phyloP scores from a whole-genome alignment of 1,140 invertebrate genomes.

The Eulimnadia texana region DNA sequence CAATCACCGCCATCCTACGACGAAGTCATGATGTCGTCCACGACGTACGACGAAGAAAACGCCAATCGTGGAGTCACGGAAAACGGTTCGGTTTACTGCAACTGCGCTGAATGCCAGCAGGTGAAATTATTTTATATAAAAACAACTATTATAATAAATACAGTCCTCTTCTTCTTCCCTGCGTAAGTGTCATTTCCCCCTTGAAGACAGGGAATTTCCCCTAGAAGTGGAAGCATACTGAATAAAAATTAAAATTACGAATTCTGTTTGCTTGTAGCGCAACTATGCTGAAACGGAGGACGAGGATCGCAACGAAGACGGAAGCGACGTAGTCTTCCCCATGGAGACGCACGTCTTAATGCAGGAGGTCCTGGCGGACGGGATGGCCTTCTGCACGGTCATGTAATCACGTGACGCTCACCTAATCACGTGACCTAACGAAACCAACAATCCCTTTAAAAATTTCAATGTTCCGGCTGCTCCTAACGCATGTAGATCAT shows the following conservation, averaged over 20 bases:
- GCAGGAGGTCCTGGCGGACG: constrained; percentile 24
- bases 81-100: neutral
- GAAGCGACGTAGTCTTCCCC: constrained; percentile 20
- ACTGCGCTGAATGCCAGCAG: neutral
- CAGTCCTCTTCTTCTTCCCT: no score
- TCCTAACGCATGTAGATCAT: neutral
- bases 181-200: no score
- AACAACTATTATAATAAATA: no score
- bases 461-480: neutral
- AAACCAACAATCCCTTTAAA: no score
- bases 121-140: neutral
- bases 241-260: no score
- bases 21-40: neutral
- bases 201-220: no score
- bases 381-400: constrained; percentile 23
- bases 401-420: constrained; percentile 17
- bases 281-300: constrained; percentile 2
- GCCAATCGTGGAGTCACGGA: neutral
- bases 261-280: no score
- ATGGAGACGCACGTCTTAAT: constrained; percentile 25
- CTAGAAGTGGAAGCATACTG: no score
- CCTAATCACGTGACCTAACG: neutral
- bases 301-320: constrained; percentile 3
- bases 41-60: neutral
- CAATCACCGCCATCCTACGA: neutral